phyloP scores from a whole-genome alignment of 2,113 vertebrate genomes.

The Genyomyrus donnyi region DNA sequence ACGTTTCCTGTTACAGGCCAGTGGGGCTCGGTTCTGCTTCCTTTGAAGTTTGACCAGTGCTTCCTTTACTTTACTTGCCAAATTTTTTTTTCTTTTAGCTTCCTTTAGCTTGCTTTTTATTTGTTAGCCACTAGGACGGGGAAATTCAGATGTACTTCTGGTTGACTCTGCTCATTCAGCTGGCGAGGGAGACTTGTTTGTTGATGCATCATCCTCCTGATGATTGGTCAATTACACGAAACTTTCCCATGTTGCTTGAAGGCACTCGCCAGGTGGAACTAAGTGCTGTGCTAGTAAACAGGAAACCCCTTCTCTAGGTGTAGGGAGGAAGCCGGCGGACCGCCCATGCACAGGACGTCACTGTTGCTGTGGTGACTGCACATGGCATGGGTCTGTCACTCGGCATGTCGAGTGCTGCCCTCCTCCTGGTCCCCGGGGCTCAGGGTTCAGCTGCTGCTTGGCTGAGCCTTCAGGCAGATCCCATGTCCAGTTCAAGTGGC shows the following conservation, averaged over 20 bases:
- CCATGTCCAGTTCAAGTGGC: conserved; percentile 48
- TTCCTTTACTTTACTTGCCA: not conserved
- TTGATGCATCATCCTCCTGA: not conserved
- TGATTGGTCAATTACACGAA: not conserved
- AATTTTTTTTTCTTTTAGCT: not conserved
- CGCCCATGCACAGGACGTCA: not conserved
- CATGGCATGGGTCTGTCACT: conserved; percentile 37
- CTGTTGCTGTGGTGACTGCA: not conserved
- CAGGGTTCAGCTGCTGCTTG: conserved; percentile 49
- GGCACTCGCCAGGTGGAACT: not conserved
- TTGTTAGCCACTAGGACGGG: not conserved
- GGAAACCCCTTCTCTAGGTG: not conserved
- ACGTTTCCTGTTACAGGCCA: not conserved
- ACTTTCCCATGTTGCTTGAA: not conserved
- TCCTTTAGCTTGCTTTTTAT: not conserved
- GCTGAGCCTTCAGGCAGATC: conserved; percentile 49
- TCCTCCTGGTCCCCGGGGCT: conserved; percentile 42
- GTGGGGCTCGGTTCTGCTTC: not conserved
- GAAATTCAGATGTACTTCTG: not conserved
- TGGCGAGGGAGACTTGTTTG: not conserved
- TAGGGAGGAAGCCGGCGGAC: not conserved
- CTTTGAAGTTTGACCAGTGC: not conserved
- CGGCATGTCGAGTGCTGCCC: conserved; percentile 35
- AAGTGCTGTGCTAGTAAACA: not conserved
- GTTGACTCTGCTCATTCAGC: not conserved